These are phyloP conservation scores for Monodelphis domestica DNA, from an alignment of 2,797 vertebrate genomes.

Conservation along the genomic window DNA sequence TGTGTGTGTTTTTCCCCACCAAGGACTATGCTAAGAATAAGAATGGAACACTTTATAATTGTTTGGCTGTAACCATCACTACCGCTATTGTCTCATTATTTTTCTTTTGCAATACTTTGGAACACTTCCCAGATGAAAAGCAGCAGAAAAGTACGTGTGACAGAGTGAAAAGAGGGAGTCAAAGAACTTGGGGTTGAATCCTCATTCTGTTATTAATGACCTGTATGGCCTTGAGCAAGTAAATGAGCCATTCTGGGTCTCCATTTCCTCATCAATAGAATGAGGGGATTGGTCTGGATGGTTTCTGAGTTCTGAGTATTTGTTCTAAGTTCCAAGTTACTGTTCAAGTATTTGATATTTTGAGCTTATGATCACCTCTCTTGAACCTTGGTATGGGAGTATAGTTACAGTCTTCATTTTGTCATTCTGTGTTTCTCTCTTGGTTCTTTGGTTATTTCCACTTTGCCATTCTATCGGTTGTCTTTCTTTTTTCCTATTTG, in stretches of 20 bases:
- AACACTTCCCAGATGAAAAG: neutral
- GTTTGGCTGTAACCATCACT: neutral
- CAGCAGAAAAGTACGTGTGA: neutral
- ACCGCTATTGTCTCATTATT: neutral
- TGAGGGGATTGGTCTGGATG: neutral
- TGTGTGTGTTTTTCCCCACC: neutral
- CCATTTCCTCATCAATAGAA: neutral
- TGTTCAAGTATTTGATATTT: neutral
- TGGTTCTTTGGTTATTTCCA: too few relatives aligned
- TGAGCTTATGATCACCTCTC: neutral
- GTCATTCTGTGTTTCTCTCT: neutral
- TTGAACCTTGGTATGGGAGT: neutral
- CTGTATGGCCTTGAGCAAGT: neutral
- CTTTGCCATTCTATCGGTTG: too few relatives aligned
- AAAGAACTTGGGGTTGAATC: neutral
- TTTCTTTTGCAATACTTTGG: neutral
- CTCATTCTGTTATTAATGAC: neutral
- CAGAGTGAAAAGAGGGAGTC: neutral
- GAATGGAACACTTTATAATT: constrained; percentile 6
- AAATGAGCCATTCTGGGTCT: neutral
- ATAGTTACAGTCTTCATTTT: neutral
- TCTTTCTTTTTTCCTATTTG: too few relatives aligned
- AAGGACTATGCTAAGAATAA: neutral
- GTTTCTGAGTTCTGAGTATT: neutral
- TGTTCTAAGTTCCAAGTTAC: too few relatives aligned